Conservation (phyloP, 1,140 invertebrate species). For the Sarcophaga peregrina region DNA sequence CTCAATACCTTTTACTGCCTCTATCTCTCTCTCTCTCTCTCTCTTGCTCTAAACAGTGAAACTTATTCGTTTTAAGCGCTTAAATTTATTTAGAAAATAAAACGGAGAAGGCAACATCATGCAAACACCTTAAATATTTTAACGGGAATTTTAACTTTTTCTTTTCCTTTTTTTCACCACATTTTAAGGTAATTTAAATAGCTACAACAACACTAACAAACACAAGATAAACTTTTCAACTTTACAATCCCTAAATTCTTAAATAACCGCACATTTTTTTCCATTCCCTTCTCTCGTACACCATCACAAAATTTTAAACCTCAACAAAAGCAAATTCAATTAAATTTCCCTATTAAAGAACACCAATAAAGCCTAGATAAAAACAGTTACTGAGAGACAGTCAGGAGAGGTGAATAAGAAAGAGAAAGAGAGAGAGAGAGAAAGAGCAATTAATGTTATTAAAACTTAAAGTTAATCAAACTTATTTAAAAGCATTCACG, state of each 20-base stretch:
- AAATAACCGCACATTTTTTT: too few species aligned
- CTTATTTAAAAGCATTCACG: too few species aligned
- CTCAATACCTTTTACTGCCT: not conserved
- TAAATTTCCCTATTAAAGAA: too few species aligned
- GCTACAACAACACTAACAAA: not conserved
- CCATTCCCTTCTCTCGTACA: too few species aligned
- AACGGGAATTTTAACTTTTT: not conserved
- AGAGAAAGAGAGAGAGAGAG: too few species aligned
- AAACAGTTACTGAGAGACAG: too few species aligned
- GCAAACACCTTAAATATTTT: not conserved
- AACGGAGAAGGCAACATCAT: not conserved
- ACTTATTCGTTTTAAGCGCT: not conserved
- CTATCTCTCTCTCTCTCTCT: not conserved
- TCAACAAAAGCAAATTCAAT: too few species aligned
- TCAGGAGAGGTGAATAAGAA: too few species aligned
- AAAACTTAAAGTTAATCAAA: too few species aligned
- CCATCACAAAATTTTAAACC: too few species aligned
- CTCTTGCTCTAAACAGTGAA: not conserved
- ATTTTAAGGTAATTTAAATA: conserved; percentile 20
- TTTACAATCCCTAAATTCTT: not conserved
- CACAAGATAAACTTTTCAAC: conserved; percentile 6
- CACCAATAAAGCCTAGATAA: too few species aligned
- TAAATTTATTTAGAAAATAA: not conserved
- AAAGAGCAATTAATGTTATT: too few species aligned
- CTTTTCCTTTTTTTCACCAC: not conserved